Evolutionary conservation across 2,113 vertebrate genomes (phyloP), one percentile per base, ranked within the genome.

Genomic region (Corythoichthys intestinalis): DNA sequence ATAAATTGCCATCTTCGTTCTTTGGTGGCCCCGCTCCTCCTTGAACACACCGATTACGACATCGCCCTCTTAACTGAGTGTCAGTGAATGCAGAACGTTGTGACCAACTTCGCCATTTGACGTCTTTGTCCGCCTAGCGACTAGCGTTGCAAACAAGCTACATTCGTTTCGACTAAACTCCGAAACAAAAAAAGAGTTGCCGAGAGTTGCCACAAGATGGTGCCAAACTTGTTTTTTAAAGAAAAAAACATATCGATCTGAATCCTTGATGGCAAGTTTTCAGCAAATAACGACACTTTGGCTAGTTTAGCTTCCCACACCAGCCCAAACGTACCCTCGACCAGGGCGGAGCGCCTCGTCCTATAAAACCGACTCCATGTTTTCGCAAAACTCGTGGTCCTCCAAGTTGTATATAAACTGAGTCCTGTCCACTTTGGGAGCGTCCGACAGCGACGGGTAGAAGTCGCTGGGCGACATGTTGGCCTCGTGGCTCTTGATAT

Each of bases 351-450:
- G 44, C 37, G 71, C 74, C 65, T 61, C 57, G 52, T 58, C 88
- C 92, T 98, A 99, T 93, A 99, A 95, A 93, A 99, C 97, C 1
- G 97, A 98, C 78, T 99, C 97, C 95, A 99, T 98, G 77, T 98
- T 99, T 86, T 99, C 97, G 85, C 97, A 99, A 91, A 94, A 93
- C 85, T 99, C 97, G 0, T 98, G 95, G 80, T 99, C 94, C 90
- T 98, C 96, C 59, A 99, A 92, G 92, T 94, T 99, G 85, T 98
- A 99, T 92, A 98, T 98, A 92, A 99, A 99, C 83, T 97, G 98
- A 91, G 96, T 98, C 93, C 95, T 94, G 86, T 94, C 94, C 9
- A 90, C 85, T 72, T 90, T 93, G 72, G 90, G 92, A 63, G 93
- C 91, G 72, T 97, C 97, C 71, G 93, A 94, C 81, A 98, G 89